Evolutionary conservation across 53 echinoderm and acorn worm genomes (phyloP).

Genomic region (Temnopleurus reevesii): DNA sequence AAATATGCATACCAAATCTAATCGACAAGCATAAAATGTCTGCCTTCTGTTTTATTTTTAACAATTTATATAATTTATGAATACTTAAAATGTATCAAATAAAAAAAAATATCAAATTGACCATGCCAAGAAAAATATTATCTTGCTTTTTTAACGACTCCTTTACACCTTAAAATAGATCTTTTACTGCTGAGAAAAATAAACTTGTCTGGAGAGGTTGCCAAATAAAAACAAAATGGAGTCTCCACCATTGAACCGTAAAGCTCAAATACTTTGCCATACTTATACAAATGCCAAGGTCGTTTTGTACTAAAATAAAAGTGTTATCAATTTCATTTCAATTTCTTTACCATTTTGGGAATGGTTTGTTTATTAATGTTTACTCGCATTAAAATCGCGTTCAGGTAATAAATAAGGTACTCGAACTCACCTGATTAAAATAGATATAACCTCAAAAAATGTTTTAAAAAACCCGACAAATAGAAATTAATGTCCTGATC

Average conservation of each 20-base stretch:
- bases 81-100: too few relatives aligned
- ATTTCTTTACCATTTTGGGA: not conserved
- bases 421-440: too few relatives aligned
- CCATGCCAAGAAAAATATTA: not conserved
- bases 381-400: not conserved
- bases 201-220: not conserved
- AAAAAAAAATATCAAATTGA: not conserved
- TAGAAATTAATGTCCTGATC: not conserved
- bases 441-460: not conserved
- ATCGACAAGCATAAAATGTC: too few relatives aligned
- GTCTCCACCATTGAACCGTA: not conserved
- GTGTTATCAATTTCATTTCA: not conserved
- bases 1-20: too few relatives aligned
- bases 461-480: not conserved
- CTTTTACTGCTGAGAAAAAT: slow-evolving; percentile 1
- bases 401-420: not conserved
- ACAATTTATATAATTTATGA: too few relatives aligned
- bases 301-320: too few relatives aligned
- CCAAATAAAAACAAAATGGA: not conserved
- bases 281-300: too few relatives aligned
- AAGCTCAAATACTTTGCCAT: not conserved
- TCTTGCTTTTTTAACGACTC: not conserved
- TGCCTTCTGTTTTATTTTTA: too few relatives aligned
- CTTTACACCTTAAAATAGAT: slow-evolving; percentile 3
- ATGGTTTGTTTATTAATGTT: not conserved